Percentiles rank a stretch among this genome's conserved stretches.
Evolutionary conservation across 2,888 invertebrate genomes (phyloP).

Genomic region (Campoplex capitator): DNA sequence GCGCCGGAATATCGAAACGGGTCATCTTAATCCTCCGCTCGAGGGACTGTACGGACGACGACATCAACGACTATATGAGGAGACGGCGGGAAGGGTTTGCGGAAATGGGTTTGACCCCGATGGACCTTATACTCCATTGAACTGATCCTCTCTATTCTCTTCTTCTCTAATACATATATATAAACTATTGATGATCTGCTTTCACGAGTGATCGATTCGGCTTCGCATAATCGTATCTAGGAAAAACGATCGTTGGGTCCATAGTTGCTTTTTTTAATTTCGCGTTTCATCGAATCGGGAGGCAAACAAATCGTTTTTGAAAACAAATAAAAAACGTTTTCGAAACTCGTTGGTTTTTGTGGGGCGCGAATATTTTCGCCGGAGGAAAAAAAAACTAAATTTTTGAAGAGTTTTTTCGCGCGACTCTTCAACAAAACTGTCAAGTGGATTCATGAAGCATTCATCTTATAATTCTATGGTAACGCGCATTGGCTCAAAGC

Average conservation of each 20-base stretch:
- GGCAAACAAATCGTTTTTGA: not conserved
- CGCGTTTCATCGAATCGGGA: not conserved
- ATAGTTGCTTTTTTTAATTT: not conserved
- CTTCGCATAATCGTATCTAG: not conserved
- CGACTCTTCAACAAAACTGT: not conserved
- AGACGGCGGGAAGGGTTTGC: conserved; percentile 25
- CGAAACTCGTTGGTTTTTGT: not conserved
- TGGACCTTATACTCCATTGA: conserved; percentile 47
- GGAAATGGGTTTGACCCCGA: conserved; percentile 65
- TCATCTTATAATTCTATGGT: not conserved
- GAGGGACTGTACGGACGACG: conserved; percentile 14
- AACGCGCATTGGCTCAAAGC: not conserved
- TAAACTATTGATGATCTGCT: conserved; percentile 11
- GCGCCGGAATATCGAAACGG: conserved; percentile 63
- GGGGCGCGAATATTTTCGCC: too few species aligned
- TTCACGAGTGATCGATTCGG: conserved; percentile 36
- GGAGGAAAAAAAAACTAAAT: not conserved
- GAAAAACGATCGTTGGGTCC: not conserved
- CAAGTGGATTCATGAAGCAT: not conserved
- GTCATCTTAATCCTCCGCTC: conserved; percentile 63
- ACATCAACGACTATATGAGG: conserved; percentile 24
- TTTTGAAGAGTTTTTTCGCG: not conserved
- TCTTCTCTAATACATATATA: conserved; percentile 23
- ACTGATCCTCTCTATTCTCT: conserved; percentile 12
- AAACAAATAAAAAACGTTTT: too few species aligned